These are phyloP conservation scores for Holcopasites calliopsidis DNA, from an alignment of 1,140 invertebrate species.

Conservation along the genomic window DNA sequence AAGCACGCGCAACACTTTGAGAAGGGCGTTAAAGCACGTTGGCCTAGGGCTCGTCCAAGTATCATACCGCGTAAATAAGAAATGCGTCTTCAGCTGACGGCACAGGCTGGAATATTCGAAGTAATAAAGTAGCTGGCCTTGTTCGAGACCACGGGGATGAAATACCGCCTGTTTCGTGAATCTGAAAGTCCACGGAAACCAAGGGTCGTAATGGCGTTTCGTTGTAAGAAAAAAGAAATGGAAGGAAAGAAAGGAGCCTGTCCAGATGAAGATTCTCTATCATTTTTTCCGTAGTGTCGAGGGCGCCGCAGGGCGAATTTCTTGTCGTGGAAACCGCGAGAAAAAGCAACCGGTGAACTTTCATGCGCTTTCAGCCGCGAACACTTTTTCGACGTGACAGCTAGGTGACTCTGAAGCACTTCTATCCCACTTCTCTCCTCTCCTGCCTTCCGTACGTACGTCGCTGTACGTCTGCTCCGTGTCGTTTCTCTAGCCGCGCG, in stretches of 20 bases:
- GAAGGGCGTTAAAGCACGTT: too few species aligned
- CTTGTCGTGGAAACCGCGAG: not conserved
- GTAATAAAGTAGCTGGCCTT: slow-evolving; percentile 10
- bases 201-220: slow-evolving; percentile 27
- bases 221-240: slow-evolving; percentile 6
- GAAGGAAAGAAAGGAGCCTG: slow-evolving; percentile 3
- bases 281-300: slow-evolving; percentile 41
- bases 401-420: not conserved
- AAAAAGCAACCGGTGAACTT: slow-evolving; percentile 40
- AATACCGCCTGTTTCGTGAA: not conserved
- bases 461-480: not conserved
- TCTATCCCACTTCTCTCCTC: not conserved
- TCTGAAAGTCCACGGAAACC: slow-evolving; percentile 12
- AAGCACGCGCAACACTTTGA: too few species aligned
- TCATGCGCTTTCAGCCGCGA: slow-evolving; percentile 4
- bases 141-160: not conserved
- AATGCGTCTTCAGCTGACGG: not conserved
- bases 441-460: not conserved
- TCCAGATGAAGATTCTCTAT: slow-evolving; percentile 37
- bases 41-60: not conserved
- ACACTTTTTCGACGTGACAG: slow-evolving; percentile 32
- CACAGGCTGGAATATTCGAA: not conserved
- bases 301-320: slow-evolving; percentile 33
- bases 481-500: not conserved
- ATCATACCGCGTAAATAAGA: not conserved